Evolutionary conservation across 2,888 invertebrate genomes (phyloP).

Genomic region (Temnothorax unifasciatus): DNA sequence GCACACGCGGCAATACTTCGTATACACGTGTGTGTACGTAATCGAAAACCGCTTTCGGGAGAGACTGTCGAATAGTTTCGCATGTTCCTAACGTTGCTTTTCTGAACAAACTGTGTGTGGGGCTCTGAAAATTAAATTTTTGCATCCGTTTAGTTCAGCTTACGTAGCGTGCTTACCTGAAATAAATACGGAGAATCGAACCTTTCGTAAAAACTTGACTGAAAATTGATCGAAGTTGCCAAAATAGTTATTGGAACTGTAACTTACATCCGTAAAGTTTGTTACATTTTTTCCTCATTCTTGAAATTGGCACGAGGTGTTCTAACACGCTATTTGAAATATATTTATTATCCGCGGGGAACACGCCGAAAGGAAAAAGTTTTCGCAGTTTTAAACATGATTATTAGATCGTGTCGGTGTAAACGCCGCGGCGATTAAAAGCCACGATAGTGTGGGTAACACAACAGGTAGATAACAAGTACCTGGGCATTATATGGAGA

Average conservation of each 20-base stretch:
- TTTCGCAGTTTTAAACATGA: conserved; percentile 24
- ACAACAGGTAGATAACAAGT: conserved; percentile 73
- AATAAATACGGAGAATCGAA: background rate
- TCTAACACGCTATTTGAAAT: background rate
- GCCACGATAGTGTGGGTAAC: conserved; percentile 58
- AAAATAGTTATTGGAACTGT: background rate
- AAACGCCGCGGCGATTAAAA: conserved; percentile 65
- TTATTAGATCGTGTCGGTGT: conserved; percentile 49
- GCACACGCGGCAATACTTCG: conserved; percentile 40
- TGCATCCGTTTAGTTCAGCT: background rate
- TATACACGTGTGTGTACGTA: conserved; percentile 53
- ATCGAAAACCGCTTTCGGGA: conserved; percentile 72
- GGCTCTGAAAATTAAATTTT: conserved; percentile 31
- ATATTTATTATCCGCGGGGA: background rate
- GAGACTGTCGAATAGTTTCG: conserved; percentile 61
- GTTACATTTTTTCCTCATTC: background rate
- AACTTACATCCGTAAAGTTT: background rate
- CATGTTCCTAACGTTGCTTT: conserved; percentile 26
- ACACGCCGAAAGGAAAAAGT: background rate
- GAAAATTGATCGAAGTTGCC: background rate
- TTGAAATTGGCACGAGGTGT: background rate
- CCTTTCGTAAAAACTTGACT: background rate
- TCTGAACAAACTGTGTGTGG: background rate
- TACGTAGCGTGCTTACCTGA: background rate
- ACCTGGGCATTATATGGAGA: conserved; percentile 78